Conservation (phyloP, 1,140 invertebrate species). For the Ridgeia piscesae region DNA sequence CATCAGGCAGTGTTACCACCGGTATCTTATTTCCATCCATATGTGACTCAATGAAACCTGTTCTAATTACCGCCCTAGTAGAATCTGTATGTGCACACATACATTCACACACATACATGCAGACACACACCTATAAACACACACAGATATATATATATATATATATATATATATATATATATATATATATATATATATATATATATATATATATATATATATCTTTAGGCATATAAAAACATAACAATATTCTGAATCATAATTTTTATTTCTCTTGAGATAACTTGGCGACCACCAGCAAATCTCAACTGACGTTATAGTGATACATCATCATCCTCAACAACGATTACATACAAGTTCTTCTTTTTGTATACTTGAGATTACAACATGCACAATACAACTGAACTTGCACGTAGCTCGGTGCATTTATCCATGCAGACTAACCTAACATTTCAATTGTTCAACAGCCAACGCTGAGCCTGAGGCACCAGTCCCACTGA, state of each 20-base stretch:
- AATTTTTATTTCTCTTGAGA: conserved; percentile 7
- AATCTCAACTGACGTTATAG: not conserved
- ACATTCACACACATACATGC: too few species aligned
- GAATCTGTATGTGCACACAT: too few species aligned
- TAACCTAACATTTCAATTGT: not conserved
- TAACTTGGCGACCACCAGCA: not conserved
- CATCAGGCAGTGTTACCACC: too few species aligned
- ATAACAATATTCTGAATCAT: conserved; percentile 18
- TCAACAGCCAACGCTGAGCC: not conserved
- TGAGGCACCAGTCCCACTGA: not conserved
- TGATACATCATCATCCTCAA: not conserved
- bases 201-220: too few species aligned
- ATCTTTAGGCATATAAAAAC: not conserved
- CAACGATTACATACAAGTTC: not conserved
- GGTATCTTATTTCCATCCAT: too few species aligned
- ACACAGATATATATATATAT: too few species aligned
- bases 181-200: too few species aligned
- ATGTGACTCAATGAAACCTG: too few species aligned
- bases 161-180: too few species aligned
- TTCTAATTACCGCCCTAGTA: too few species aligned
- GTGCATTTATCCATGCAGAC: not conserved
- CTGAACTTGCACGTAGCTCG: not conserved
- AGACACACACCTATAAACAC: too few species aligned
- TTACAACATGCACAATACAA: not conserved
- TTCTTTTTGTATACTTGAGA: not conserved